Evolutionary conservation across 2,888 invertebrate genomes (phyloP), one percentile per base, ranked within the genome.

Genomic region (Xylota segnis): DNA sequence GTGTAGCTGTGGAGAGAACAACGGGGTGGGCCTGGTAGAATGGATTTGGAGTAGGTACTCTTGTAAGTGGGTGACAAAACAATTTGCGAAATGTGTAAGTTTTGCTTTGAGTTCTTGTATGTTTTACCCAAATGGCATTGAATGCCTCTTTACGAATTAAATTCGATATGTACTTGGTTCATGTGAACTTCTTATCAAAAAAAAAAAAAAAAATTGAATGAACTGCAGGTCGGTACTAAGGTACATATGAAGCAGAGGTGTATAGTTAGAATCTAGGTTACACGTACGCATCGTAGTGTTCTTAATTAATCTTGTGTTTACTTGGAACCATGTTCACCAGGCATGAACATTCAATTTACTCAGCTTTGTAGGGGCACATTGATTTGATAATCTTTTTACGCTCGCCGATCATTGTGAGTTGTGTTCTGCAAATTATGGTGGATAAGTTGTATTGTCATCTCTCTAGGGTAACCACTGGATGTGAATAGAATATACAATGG

Each of bases 101-200:
- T 58, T 58, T 50, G 18, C 9, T 65, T 78, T 75, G 37, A 37
- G 47, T 45, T 81, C 6, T 29, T 34, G 2, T 34, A 9, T 34
- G 6, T 1, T 34, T 6, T 34, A 56, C 5, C 29, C 54, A 61
- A 76, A 71, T 71, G 54, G 59, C 84, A 86, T 86, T 86, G 84
- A 5, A 75, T 59, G 65, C 18, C 14, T 16, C 16, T 32, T 27
- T 23, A 71, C 14, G 50, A 58, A 58, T 34, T 58, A 27, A 16
- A 34, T 37, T 16, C 10, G n/a, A 2, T 12, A 52, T 52, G 10
- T 52, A 43, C 14, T 16, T 29, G 7, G 59, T 61, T 18, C 16
- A 16, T 23, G 23, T 43, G n/a, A 43, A 61, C 23, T 6, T 61
- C 23, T 6, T 43, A 40, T 23, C 18, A n/a, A 18, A 43, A 43